Conservation (phyloP, 2,113 vertebrate genomes). For the Phainopepla nitens region DNA sequence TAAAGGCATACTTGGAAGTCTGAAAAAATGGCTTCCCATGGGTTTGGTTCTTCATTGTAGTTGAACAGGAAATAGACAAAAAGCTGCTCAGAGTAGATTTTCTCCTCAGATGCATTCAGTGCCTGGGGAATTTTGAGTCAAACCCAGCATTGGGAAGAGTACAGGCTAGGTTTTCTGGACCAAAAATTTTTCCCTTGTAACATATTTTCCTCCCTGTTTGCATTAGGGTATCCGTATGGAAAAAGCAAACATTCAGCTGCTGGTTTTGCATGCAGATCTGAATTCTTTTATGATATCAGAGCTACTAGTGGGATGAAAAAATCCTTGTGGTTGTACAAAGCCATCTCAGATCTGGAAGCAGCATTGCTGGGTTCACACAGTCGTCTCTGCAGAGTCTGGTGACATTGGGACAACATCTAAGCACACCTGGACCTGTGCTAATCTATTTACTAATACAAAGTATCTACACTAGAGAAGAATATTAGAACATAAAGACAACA, state of each 20-base stretch:
- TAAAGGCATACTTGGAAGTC: not conserved
- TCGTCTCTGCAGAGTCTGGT: not conserved
- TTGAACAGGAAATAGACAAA: not conserved
- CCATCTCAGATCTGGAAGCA: not conserved
- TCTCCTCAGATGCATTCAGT: not conserved
- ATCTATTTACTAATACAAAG: not conserved
- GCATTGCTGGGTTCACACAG: not conserved
- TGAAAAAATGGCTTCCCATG: not conserved
- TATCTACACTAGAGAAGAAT: not conserved
- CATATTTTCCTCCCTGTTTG: not conserved
- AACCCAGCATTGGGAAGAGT: not conserved
- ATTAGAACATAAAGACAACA: not conserved
- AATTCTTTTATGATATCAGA: not conserved
- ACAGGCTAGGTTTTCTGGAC: not conserved
- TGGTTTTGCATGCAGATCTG: not conserved
- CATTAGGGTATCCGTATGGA: not conserved
- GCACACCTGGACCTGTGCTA: not conserved
- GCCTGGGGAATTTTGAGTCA: not conserved
- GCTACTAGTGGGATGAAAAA: not conserved
- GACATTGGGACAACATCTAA: not conserved
- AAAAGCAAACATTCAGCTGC: not conserved
- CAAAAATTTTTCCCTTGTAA: not conserved
- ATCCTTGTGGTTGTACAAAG: not conserved
- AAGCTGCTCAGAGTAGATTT: not conserved
- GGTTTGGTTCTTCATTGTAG: not conserved